These are phyloP conservation scores for Hyles vespertilio DNA, from an alignment of 1,140 invertebrate genomes.

Conservation along the genomic window DNA sequence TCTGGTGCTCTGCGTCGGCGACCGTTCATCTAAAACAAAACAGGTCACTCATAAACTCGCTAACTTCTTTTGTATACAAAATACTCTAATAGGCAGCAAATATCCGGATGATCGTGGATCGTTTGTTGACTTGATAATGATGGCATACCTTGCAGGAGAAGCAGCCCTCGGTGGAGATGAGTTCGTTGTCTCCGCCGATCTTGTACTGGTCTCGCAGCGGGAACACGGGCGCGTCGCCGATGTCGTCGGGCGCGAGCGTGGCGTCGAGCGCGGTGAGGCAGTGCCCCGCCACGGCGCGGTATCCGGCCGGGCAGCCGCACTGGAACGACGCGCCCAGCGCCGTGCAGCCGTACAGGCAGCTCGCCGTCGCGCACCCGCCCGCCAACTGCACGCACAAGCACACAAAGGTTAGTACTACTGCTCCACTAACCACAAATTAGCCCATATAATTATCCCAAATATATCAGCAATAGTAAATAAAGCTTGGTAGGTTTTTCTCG, in stretches of 20 bases:
- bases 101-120: conserved; percentile 6
- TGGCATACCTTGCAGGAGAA: conserved; percentile 95
- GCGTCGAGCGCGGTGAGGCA: conserved; percentile 87
- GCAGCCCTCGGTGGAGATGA: conserved; percentile 92
- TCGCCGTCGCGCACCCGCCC: conserved; percentile 81
- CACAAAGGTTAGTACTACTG: background rate
- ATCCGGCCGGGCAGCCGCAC: conserved; percentile 89
- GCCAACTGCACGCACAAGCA: conserved; percentile 76
- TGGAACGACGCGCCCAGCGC: conserved; percentile 78
- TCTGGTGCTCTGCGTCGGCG: conserved; percentile 55
- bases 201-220: conserved; percentile 75
- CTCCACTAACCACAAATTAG: background rate
- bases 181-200: conserved; percentile 77
- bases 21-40: conserved; percentile 50
- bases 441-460: no score
- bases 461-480: no score
- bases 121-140: no score
- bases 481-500: no score
- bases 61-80: no score
- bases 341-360: conserved; percentile 88
- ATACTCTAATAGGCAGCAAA: no score
- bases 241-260: conserved; percentile 78
- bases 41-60: no score
- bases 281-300: conserved; percentile 86
- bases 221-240: conserved; percentile 82